phyloP scores from a whole-genome alignment of 2,113 vertebrate species.

The Cyprinodon tularosa region DNA sequence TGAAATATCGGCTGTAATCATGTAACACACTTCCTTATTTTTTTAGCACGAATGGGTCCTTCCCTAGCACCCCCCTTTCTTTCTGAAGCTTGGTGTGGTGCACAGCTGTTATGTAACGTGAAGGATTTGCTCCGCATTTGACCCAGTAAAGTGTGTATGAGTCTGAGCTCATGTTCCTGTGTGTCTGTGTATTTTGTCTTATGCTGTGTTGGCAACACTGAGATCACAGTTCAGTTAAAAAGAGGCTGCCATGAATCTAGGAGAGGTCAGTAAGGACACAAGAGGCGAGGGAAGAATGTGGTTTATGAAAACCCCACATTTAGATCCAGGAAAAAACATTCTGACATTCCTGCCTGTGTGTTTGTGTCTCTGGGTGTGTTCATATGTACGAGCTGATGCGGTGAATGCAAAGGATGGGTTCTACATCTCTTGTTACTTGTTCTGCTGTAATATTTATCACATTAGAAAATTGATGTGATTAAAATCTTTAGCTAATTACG shows the following conservation, averaged over 20 bases:
- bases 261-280: slow-evolving; percentile 48
- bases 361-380: slow-evolving; percentile 52
- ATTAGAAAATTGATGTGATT: background rate
- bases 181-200: slow-evolving; percentile 8
- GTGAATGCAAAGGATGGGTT: slow-evolving; percentile 31
- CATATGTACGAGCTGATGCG: slow-evolving; percentile 25
- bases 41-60: background rate
- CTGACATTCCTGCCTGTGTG: slow-evolving; percentile 68
- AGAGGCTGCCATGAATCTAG: slow-evolving; percentile 16
- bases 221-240: slow-evolving; percentile 48
- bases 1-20: background rate
- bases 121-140: slow-evolving; percentile 42
- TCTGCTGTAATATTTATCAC: slow-evolving; percentile 11
- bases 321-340: slow-evolving; percentile 68
- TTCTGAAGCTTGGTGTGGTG: slow-evolving; percentile 1
- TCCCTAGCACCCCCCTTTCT: background rate
- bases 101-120: slow-evolving; percentile 53
- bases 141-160: slow-evolving; percentile 33
- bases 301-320: slow-evolving; percentile 60
- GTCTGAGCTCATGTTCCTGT: background rate
- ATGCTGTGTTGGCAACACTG: background rate
- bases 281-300: slow-evolving; percentile 50
- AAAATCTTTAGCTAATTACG: background rate
- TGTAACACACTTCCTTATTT: slow-evolving; percentile 6
- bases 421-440: slow-evolving; percentile 18